Conservation (phyloP, 2,888 invertebrate genomes). For the Tenthredo amoena region DNA sequence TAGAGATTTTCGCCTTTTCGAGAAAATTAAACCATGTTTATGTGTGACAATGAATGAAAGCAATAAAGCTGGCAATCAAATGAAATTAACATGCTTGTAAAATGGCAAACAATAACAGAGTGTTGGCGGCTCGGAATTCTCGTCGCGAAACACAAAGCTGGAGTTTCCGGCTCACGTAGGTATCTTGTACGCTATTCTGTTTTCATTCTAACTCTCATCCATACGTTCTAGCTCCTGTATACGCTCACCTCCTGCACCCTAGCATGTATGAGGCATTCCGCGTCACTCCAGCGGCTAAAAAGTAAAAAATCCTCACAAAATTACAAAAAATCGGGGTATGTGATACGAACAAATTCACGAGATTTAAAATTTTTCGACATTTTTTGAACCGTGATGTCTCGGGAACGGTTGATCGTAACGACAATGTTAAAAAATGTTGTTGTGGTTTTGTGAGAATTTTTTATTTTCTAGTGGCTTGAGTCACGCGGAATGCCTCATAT, state of each 20-base stretch:
- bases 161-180: conserved; percentile 15
- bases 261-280: background rate
- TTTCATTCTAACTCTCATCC: conserved; percentile 8
- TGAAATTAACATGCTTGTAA: conserved; percentile 69
- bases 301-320: no score
- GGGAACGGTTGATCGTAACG: no score
- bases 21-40: conserved; percentile 20
- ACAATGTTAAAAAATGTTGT: no score
- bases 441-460: no score
- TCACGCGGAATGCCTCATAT: no score
- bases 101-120: conserved; percentile 61
- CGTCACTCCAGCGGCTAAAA: no score
- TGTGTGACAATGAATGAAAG: conserved; percentile 60
- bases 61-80: conserved; percentile 63
- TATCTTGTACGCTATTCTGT: conserved; percentile 26
- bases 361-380: no score
- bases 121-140: conserved; percentile 4
- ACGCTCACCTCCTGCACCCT: background rate
- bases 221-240: background rate
- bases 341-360: no score
- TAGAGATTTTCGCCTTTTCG: background rate
- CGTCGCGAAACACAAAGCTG: conserved; percentile 1
- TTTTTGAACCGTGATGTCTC: no score
- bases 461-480: no score
- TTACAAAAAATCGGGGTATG: no score